Evolutionary conservation across 2,797 vertebrate genomes (phyloP).

Genomic region (Staurois parvus): DNA sequence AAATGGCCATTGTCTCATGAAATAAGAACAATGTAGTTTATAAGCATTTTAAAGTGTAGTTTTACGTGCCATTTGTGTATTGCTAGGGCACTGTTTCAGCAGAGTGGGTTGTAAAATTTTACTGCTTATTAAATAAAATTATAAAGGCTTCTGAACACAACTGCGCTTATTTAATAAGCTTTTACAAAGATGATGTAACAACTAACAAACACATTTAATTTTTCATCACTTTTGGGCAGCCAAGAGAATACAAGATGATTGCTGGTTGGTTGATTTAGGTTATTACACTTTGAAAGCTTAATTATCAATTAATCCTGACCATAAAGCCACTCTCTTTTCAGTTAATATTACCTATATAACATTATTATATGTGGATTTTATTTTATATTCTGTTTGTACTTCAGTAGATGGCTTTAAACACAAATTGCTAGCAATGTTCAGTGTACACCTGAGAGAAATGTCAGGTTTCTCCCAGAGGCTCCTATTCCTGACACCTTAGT

Average conservation of each 20-base stretch:
- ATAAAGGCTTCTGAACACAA: background rate
- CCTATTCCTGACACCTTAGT: background rate
- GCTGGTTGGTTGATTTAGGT: too few species aligned
- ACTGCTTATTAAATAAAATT: background rate
- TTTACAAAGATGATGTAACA: too few species aligned
- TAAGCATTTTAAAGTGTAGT: too few species aligned
- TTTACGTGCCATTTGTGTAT: too few species aligned
- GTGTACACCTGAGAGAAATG: background rate
- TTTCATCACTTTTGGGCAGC: too few species aligned
- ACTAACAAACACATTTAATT: too few species aligned
- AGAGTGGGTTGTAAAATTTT: background rate
- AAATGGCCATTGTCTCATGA: too few species aligned
- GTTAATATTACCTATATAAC: background rate
- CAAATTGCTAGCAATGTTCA: background rate
- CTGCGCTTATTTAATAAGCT: background rate
- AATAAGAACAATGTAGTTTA: too few species aligned
- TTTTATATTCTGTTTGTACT: background rate
- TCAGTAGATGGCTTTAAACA: background rate
- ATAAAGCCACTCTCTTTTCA: background rate
- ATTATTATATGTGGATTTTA: background rate
- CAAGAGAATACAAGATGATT: too few species aligned
- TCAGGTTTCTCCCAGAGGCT: background rate
- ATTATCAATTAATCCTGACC: background rate
- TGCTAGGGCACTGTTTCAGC: too few species aligned
- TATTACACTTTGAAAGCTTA: too few species aligned